Conservation (phyloP, 92 coral and sea anemone species). For the Anthopleura xanthogrammica region DNA sequence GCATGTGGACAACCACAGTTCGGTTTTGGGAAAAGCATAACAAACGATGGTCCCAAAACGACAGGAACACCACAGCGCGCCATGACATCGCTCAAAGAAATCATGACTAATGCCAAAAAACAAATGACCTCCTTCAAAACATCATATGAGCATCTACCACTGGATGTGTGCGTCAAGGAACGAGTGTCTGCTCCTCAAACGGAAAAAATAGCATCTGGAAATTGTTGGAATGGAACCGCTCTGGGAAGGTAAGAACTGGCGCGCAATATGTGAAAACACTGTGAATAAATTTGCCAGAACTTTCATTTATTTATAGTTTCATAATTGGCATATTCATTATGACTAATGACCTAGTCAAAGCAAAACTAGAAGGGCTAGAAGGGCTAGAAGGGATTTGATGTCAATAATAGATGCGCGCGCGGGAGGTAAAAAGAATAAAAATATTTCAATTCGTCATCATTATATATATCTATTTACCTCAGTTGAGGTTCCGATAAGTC, state of each 20-base stretch:
- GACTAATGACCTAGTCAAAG: neutral
- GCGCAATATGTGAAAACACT: neutral
- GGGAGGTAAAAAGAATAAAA: neutral
- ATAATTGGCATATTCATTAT: neutral
- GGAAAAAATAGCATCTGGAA: slow-evolving; percentile 29
- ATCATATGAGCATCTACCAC: slow-evolving; percentile 48
- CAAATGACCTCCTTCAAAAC: slow-evolving; percentile 42
- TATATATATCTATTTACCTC: neutral
- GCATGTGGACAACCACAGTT: slow-evolving; percentile 60
- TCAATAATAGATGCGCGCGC: neutral
- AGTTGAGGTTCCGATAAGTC: too few species aligned
- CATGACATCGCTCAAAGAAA: slow-evolving; percentile 38
- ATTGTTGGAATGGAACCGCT: slow-evolving; percentile 88
- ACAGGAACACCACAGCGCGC: slow-evolving; percentile 19
- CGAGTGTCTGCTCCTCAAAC: slow-evolving; percentile 46
- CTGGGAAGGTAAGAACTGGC: slow-evolving; percentile 63
- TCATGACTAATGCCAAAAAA: slow-evolving; percentile 49
- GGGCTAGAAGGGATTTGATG: neutral
- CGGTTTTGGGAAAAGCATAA: neutral
- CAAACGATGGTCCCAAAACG: slow-evolving; percentile 1
- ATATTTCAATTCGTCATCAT: neutral
- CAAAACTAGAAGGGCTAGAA: neutral
- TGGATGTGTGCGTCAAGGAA: slow-evolving; percentile 62
- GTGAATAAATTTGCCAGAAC: neutral
- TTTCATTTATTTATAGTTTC: neutral